Evolutionary conservation across 2,888 invertebrate species (phyloP).

Genomic region (Cryptocheilus praepositus): DNA sequence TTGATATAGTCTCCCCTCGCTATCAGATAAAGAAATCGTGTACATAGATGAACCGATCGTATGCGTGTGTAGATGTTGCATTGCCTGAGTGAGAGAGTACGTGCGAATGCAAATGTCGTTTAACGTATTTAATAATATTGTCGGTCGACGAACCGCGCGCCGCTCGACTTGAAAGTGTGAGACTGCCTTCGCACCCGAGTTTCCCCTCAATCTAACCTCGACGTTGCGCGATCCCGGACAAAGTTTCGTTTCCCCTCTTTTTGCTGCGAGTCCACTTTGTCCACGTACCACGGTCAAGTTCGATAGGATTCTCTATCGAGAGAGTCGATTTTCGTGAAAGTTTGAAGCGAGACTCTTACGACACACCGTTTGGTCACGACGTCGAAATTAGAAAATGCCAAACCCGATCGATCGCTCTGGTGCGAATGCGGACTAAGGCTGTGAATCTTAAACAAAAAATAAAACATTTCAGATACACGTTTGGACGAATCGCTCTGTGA

Average conservation of each 20-base stretch:
- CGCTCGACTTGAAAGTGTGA: constrained; percentile 12
- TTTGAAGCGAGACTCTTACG: constrained; percentile 37
- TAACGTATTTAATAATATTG: constrained; percentile 16
- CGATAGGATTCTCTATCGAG: constrained; percentile 14
- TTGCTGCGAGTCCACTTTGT: no score
- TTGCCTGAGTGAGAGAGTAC: no score
- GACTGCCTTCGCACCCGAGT: constrained; percentile 24
- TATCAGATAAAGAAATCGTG: neutral
- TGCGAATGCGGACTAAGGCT: constrained; percentile 47
- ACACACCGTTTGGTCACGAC: constrained; percentile 21
- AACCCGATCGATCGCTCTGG: constrained; percentile 5
- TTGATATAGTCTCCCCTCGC: constrained; percentile 1
- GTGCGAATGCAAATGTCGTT: constrained; percentile 8
- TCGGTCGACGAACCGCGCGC: constrained; percentile 30
- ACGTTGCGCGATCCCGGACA: neutral
- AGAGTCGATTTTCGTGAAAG: constrained; percentile 47
- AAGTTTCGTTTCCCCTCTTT: neutral
- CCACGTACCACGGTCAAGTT: neutral
- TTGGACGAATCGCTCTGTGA: constrained; percentile 30
- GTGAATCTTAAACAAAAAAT: constrained; percentile 37
- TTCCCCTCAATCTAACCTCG: no score
- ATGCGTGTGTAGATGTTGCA: neutral
- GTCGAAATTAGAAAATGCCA: constrained; percentile 14
- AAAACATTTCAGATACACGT: no score
- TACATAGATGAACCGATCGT: neutral